A percentile compares a stretch with the other conserved stretches of the same genome.
Conservation (phyloP, 2,113 vertebrate species). For the Charadrius vociferus region DNA sequence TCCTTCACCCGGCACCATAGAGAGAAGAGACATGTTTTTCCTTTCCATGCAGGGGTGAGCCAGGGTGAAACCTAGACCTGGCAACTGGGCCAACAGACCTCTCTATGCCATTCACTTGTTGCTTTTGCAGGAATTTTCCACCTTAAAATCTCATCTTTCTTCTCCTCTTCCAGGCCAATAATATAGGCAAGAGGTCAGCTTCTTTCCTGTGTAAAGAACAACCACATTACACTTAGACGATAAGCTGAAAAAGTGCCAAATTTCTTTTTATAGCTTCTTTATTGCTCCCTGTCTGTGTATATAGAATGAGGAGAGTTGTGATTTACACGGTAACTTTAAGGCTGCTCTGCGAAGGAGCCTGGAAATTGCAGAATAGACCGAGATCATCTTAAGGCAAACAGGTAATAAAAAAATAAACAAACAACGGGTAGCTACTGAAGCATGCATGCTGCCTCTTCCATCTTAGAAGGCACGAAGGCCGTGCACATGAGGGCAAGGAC, state of each 20-base stretch:
- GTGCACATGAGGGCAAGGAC: background rate
- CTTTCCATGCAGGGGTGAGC: constrained; percentile 6
- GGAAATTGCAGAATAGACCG: background rate
- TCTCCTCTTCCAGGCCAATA: constrained; percentile 7
- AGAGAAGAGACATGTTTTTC: constrained; percentile 39
- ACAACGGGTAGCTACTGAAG: background rate
- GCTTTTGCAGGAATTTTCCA: constrained; percentile 24
- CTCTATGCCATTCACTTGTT: background rate
- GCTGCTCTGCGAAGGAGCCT: background rate
- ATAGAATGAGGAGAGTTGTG: background rate
- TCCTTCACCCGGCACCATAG: background rate
- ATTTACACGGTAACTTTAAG: background rate
- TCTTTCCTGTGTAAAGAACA: constrained; percentile 25
- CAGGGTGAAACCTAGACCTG: constrained; percentile 44
- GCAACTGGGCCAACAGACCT: background rate
- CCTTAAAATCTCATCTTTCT: background rate
- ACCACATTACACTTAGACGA: background rate
- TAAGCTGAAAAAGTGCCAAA: constrained; percentile 52
- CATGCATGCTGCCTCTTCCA: background rate
- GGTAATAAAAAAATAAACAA: constrained; percentile 1
- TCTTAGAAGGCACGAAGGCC: background rate
- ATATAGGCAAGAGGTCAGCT: constrained; percentile 19
- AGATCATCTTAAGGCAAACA: constrained; percentile 33
- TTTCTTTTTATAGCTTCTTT: constrained; percentile 59
- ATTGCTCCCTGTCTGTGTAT: constrained; percentile 33